Evolutionary conservation across 1,140 invertebrate species (phyloP), one percentile per base, ranked within the genome.

Genomic region (Drosophila nebulosa): DNA sequence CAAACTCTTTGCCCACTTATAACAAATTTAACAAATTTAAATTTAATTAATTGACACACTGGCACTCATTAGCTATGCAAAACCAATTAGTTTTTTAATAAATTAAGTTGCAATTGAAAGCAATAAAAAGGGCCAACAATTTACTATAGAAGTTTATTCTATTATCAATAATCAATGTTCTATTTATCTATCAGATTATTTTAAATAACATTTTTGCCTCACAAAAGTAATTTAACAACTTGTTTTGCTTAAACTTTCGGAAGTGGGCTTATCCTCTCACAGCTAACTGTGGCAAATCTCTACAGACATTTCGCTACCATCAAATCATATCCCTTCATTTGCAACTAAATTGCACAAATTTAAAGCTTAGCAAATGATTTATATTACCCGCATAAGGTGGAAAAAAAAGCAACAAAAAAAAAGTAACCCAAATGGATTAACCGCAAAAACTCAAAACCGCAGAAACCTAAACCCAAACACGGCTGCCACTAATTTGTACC

Each of bases 401-500:
- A 18, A 22, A 56, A 50, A 42, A 7, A 30, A 35, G 4, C 46
- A 14, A 39, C 10, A 36, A 39, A 18, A 16, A 22, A 12, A 58
- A 66, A 66, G 53, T 32, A 46, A 64, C 51, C 63, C 68, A 72
- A 84, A 66, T 46, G 75, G 75, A 84, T 84, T 84, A 84, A 79
- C 79, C 79, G 32, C 68, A 69, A 65, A 22, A 66, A 27, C 65
- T 61, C 30, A 16, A 50, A 69, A 57, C 79, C 68, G 65, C 72
- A 72, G 55, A 65, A 72, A 57, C 79, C 61, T 42, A 61, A 78
- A 56, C 64, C 71, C 36, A 65, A 84, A 65, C 69, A 59, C 69
- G 61, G 61, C 61, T 69, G 77, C 68, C 79, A 68, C 80, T 85
- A 85, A 79, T 85, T 85, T 85, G 59, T 65, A 60, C 80, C 80